Conservation (phyloP, 2,113 vertebrate genomes). For the Seriola aureovittata region DNA sequence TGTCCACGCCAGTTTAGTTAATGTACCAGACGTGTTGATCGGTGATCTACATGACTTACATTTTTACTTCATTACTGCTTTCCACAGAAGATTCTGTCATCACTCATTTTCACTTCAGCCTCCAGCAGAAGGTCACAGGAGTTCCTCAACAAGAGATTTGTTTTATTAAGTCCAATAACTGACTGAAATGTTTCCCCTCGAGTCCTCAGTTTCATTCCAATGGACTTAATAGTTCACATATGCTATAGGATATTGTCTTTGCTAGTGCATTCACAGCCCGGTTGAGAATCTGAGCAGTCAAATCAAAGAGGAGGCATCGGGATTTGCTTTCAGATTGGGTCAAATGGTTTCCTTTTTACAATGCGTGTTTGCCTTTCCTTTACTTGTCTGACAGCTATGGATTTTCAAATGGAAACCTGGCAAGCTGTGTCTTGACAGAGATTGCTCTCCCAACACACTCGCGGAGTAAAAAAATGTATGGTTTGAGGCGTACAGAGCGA, state of each 20-base stretch:
- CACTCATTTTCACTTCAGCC: constrained; percentile 54
- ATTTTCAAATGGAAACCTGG: constrained; percentile 80
- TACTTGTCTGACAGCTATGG: constrained; percentile 73
- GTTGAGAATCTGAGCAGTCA: constrained; percentile 38
- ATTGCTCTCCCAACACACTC: constrained; percentile 61
- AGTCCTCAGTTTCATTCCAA: constrained; percentile 63
- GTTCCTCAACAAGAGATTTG: constrained; percentile 70
- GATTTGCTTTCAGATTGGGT: constrained; percentile 68
- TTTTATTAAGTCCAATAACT: constrained; percentile 77
- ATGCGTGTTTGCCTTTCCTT: constrained; percentile 75
- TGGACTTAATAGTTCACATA: constrained; percentile 70
- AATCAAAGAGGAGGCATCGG: constrained; percentile 51
- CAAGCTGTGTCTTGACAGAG: constrained; percentile 81
- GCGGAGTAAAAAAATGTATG: constrained; percentile 42
- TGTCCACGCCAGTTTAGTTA: constrained; percentile 27
- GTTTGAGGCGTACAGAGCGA: constrained; percentile 33
- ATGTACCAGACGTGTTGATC: constrained; percentile 45
- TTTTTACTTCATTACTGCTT: constrained; percentile 50
- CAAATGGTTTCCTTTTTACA: constrained; percentile 70
- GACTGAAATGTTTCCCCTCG: constrained; percentile 73
- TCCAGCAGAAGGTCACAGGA: constrained; percentile 63
- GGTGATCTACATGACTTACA: constrained; percentile 36
- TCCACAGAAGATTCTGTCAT: constrained; percentile 60
- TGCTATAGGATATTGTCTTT: constrained; percentile 58
- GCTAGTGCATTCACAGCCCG: constrained; percentile 19